Evolutionary conservation across 2,113 vertebrate species (phyloP).

Genomic region (Mandrillus leucophaeus): DNA sequence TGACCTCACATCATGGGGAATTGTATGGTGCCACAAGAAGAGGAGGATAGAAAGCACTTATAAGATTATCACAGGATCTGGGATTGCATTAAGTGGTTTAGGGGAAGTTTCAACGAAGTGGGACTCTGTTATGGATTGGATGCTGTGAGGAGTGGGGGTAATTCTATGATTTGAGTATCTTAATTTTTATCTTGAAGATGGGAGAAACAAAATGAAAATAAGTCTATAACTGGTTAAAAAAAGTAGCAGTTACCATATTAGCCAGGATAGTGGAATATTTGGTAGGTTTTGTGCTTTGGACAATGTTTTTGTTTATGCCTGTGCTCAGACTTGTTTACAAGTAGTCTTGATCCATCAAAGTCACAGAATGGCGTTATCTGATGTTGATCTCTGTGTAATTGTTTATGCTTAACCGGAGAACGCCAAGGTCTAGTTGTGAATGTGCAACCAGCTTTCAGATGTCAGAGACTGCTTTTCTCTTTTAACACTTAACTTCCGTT

Average conservation of each 20-base stretch:
- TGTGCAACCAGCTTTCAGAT: background rate
- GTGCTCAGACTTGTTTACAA: background rate
- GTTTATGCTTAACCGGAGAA: background rate
- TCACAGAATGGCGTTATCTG: background rate
- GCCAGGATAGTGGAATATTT: background rate
- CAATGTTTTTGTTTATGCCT: background rate
- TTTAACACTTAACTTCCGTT: background rate
- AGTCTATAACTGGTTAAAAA: background rate
- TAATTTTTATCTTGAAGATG: background rate
- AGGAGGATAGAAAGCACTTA: background rate
- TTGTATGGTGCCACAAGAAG: background rate
- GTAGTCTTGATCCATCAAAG: background rate
- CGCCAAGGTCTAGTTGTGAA: background rate
- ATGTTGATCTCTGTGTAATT: background rate
- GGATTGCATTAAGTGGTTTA: background rate
- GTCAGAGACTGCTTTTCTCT: background rate
- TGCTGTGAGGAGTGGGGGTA: background rate
- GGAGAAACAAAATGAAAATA: background rate
- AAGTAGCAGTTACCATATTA: background rate
- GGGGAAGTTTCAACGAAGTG: background rate
- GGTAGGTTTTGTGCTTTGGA: background rate
- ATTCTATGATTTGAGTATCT: background rate
- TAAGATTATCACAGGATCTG: background rate
- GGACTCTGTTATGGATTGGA: background rate
- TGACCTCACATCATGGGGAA: background rate